Base-by-base conservation (phyloP, 2,113 vertebrate species). In the Semnornis frantzii region DNA sequence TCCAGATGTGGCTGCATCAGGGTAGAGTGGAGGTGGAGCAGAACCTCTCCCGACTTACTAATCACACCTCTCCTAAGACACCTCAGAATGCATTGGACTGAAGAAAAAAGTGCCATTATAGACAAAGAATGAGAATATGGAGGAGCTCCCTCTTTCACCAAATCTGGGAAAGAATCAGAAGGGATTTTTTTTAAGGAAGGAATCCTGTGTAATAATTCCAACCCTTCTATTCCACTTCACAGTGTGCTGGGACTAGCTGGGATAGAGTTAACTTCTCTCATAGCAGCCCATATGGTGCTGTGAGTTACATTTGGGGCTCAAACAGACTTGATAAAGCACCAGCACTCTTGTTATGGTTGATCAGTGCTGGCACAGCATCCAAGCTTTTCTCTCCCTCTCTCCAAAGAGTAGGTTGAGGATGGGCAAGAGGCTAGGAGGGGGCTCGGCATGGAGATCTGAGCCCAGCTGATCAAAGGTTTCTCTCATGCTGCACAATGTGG, bases 271-370 rank as follows among this genome's bases (percentile, higher is more conserved):
- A 90, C 21, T 72, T 33, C 39, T 88, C 42, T 88, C 77, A 65
- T 55, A 86, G 83, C 89, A 88, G 91, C 79, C 79, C 86, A 90
- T 94, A 92, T 93, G 89, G 91, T 85, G 54, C 80, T 88, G 34
- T 74, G 81, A 80, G 85, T 88, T 93, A 80, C 77, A 86, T 95
- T 83, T 86, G 39, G 4, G 50, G 52, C 76, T 96, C 86, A 75
- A 93, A 33, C 80, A 90, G 73, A 54, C 80, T 90, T 69, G 84
- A 76, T 70, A 92, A 76, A 77, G 54, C 60, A 73, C 17, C 19
- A 73, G 64, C 62, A 65, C 83, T 92, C 93, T 86, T 64, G 33
- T 90, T 90, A 73, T 17, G 82, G 69, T 50, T 96, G 83, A 88
- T 93, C 25, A 54, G 80, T 58, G 33, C 64, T 92, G 92, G 87